Evolutionary conservation across 2,797 vertebrate species (phyloP).

Genomic region (Peromyscus eremicus): DNA sequence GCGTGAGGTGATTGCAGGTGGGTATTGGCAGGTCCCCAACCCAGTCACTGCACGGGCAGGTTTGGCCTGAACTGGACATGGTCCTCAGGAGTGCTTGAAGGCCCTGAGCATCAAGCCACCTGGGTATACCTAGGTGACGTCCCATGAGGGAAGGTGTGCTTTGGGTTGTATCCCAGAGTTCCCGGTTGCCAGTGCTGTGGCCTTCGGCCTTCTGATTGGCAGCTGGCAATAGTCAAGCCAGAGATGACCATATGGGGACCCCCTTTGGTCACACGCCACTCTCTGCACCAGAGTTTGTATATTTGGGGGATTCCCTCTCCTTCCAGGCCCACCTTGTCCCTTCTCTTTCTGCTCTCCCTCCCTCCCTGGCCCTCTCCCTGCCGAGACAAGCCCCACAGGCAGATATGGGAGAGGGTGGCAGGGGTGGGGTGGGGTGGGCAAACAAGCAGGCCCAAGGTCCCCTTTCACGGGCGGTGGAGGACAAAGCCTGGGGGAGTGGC

Average conservation of each 20-base stretch:
- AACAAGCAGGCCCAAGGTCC: accelerated
- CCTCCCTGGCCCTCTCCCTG: not conserved
- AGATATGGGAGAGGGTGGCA: not conserved
- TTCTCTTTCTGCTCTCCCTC: not conserved
- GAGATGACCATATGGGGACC: not conserved
- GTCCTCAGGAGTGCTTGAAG: not conserved
- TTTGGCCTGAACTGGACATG: accelerated
- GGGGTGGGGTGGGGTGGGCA: not conserved
- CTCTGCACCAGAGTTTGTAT: not conserved
- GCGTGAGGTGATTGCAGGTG: not conserved
- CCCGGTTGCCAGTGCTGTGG: too few relatives aligned
- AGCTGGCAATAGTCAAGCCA: not conserved
- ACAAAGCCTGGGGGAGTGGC: not conserved
- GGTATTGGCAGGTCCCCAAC: too few relatives aligned
- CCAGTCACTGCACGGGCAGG: accelerated
- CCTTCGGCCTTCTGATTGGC: not conserved
- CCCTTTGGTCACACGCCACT: not conserved
- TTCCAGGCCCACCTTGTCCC: not conserved
- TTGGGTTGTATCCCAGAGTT: too few relatives aligned
- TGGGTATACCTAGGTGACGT: not conserved
- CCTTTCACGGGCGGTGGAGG: not conserved
- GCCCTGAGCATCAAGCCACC: too few relatives aligned
- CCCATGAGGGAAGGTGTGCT: too few relatives aligned
- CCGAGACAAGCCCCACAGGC: not conserved
- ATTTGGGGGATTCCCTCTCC: not conserved